Conservation (phyloP, 2,113 vertebrate genomes). For the Odocoileus virginianus region DNA sequence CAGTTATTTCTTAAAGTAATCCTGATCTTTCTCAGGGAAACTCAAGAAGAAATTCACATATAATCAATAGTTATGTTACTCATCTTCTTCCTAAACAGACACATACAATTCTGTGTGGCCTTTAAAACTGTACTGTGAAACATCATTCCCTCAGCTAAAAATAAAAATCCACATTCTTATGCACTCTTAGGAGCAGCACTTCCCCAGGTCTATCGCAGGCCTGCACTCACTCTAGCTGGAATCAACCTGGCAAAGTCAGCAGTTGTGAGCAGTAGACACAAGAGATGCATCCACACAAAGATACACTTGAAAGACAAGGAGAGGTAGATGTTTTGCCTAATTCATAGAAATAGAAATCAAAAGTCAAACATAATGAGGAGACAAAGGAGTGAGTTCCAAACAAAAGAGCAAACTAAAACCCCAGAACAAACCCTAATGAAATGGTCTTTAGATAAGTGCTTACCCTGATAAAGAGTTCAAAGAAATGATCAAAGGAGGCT, state of each 20-base stretch:
- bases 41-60: not conserved
- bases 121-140: not conserved
- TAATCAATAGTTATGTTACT: not conserved
- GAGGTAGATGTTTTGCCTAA: not conserved
- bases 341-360: not conserved
- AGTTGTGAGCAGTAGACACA: not conserved
- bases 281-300: not conserved
- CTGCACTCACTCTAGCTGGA: not conserved
- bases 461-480: not conserved
- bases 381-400: not conserved
- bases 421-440: not conserved
- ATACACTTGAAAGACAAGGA: not conserved
- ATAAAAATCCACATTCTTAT: not conserved
- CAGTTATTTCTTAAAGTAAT: not conserved
- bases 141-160: not conserved
- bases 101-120: not conserved
- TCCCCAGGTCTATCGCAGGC: not conserved
- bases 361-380: not conserved
- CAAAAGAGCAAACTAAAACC: not conserved
- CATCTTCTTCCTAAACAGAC: not conserved
- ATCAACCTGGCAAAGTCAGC: not conserved
- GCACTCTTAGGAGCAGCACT: not conserved
- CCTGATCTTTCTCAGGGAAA: not conserved
- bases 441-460: not conserved
- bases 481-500: not conserved